A percentile compares a stretch with the other conserved stretches of the same genome.
These are phyloP conservation scores for Dendrophyllia cribrosa DNA, from an alignment of 64 coral and sea anemone genomes.

Conservation along the genomic window DNA sequence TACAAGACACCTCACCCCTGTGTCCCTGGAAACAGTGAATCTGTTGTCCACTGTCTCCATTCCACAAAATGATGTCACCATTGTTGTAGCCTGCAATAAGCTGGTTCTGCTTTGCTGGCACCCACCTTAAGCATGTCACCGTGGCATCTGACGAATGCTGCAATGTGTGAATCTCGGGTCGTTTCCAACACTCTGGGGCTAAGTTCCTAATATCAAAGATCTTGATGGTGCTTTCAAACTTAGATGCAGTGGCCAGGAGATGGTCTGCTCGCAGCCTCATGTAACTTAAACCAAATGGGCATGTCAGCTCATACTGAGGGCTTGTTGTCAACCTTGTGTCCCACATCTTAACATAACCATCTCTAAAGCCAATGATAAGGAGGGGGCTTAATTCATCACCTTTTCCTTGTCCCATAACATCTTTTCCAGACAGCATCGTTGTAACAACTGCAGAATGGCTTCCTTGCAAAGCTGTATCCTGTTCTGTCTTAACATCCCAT, in stretches of 20 bases:
- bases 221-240: conserved; percentile 61
- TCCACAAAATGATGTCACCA: conserved; percentile 83
- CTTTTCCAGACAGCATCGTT: conserved; percentile 46
- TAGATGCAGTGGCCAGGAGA: conserved; percentile 43
- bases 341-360: conserved; percentile 84
- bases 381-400: not conserved
- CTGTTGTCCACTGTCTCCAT: conserved; percentile 39
- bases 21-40: conserved; percentile 65
- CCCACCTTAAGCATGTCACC: conserved; percentile 40
- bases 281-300: conserved; percentile 61
- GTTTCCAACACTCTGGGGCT: conserved; percentile 54
- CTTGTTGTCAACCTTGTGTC: conserved; percentile 47
- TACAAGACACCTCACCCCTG: conserved; percentile 23
- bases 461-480: conserved; percentile 70
- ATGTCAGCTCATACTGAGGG: conserved; percentile 55
- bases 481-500: conserved; percentile 69
- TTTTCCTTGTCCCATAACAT: conserved; percentile 53
- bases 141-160: conserved; percentile 27
- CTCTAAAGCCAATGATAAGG: conserved; percentile 69
- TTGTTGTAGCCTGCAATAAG: conserved; percentile 70
- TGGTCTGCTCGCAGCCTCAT: conserved; percentile 40
- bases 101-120: conserved; percentile 28
- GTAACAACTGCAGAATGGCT: conserved; percentile 61
- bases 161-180: conserved; percentile 40
- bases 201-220: conserved; percentile 86